Percentiles rank a stretch among this genome's conserved stretches.
Conservation (phyloP, 1,140 invertebrate species). For the Lineus longissimus region DNA sequence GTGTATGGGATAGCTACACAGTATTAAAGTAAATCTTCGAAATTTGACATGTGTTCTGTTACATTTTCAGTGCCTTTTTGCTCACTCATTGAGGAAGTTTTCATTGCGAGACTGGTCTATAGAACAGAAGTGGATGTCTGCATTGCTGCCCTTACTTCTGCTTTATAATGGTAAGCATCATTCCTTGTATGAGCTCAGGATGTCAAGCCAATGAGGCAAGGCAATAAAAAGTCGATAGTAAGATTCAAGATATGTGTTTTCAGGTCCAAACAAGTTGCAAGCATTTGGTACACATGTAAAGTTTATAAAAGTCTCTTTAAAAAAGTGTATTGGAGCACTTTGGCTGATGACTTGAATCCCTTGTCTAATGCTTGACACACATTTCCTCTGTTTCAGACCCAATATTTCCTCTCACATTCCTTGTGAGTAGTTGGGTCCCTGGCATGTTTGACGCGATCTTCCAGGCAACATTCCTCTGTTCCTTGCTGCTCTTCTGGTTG, state of each 20-base stretch:
- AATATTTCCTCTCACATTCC: constrained; percentile 83
- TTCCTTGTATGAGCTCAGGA: not conserved
- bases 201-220: no score
- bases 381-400: constrained; percentile 79
- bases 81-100: constrained; percentile 82
- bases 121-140: constrained; percentile 93
- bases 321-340: no score
- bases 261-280: no score
- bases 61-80: constrained; percentile 85
- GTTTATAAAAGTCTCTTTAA: no score
- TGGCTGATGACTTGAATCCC: no score
- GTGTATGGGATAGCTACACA: no score
- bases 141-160: constrained; percentile 82
- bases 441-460: constrained; percentile 85
- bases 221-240: no score
- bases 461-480: constrained; percentile 84
- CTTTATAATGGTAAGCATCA: constrained; percentile 77
- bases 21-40: not conserved
- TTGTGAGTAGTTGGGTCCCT: constrained; percentile 85
- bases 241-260: no score
- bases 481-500: constrained; percentile 88
- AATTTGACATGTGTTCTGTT: no score
- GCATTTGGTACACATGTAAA: no score
- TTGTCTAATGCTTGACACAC: no score
- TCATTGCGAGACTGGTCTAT: constrained; percentile 91